Evolutionary conservation across 2,888 invertebrate species (phyloP).

Genomic region (Neocrepidodera transversa): DNA sequence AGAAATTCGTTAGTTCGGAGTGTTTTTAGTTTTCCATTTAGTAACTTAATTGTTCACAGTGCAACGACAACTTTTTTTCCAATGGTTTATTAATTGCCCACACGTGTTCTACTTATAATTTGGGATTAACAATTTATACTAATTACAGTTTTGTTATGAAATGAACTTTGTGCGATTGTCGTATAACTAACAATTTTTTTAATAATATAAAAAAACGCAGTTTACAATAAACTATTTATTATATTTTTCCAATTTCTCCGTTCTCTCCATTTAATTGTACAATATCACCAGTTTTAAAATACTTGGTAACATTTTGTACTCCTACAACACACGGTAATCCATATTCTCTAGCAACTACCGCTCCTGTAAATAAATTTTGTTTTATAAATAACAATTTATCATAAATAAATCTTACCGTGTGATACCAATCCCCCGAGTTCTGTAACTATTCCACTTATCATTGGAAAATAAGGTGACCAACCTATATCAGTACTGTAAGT

Average conservation of each 20-base stretch:
- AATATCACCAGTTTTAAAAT: slow-evolving; percentile 72
- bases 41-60: no score
- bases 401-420: slow-evolving; percentile 67
- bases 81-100: no score
- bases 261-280: slow-evolving; percentile 64
- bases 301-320: slow-evolving; percentile 70
- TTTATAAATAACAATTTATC: not conserved
- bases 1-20: no score
- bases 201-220: no score
- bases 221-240: no score
- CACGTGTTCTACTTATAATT: no score
- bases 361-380: slow-evolving; percentile 63
- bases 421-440: slow-evolving; percentile 85
- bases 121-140: no score
- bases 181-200: no score
- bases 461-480: slow-evolving; percentile 86
- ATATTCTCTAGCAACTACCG: slow-evolving; percentile 84
- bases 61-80: no score
- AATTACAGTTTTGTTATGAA: no score
- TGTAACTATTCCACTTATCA: slow-evolving; percentile 78
- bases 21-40: no score
- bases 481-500: slow-evolving; percentile 82
- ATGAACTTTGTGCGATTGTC: no score
- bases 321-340: slow-evolving; percentile 85
- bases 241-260: slow-evolving; percentile 55